These are phyloP conservation scores for Rotaria macrura DNA, from an alignment of 2,888 invertebrate genomes.

Conservation along the genomic window DNA sequence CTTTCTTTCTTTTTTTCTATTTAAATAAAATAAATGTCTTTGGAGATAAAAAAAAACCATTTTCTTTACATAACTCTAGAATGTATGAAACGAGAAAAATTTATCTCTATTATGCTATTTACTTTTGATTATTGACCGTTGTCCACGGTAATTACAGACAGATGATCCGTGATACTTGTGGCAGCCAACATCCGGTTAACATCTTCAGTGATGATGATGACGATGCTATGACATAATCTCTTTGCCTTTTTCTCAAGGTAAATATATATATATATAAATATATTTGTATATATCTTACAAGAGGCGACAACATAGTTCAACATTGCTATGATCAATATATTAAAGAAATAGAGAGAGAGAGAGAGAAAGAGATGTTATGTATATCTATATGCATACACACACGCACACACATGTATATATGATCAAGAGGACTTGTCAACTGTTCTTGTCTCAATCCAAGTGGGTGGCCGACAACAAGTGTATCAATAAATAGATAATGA, in stretches of 20 bases:
- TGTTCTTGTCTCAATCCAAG: background rate
- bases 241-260: background rate
- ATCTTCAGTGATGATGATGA: background rate
- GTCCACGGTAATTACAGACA: conserved; percentile 3
- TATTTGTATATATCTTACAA: background rate
- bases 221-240: background rate
- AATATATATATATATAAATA: background rate
- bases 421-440: background rate
- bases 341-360: too few species aligned
- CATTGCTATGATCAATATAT: background rate
- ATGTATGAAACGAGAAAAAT: background rate
- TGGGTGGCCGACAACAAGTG: background rate
- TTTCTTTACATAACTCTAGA: background rate
- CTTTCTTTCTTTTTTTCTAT: background rate
- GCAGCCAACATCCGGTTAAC: background rate
- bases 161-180: background rate
- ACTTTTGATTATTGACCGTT: background rate
- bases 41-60: background rate
- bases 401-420: too few species aligned
- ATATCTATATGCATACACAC: too few species aligned
- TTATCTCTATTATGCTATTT: background rate
- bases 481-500: background rate
- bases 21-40: background rate
- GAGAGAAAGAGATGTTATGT: too few species aligned
- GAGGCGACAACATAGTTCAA: background rate